Conservation (phyloP, 2,113 vertebrate species). For the Dunckerocampus dactyliophorus region DNA sequence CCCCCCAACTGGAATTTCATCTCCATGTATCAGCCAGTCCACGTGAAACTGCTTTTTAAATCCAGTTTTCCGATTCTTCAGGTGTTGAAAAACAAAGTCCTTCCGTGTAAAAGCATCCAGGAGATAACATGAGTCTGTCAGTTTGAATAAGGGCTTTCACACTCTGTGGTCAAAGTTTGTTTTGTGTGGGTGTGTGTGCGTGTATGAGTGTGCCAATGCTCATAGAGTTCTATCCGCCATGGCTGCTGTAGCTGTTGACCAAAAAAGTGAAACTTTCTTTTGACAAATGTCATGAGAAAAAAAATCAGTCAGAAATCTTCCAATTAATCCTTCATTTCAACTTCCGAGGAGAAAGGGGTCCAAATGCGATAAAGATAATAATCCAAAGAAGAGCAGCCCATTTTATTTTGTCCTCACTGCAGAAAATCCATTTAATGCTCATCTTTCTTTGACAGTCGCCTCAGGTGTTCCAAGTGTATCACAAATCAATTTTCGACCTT, state of each 20-base stretch:
- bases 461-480: background rate
- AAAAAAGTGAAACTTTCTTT: constrained; percentile 4
- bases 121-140: constrained; percentile 33
- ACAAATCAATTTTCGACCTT: background rate
- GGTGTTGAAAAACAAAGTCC: constrained; percentile 17
- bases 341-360: constrained; percentile 18
- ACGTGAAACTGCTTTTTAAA: constrained; percentile 3
- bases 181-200: constrained; percentile 10
- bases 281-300: constrained; percentile 3
- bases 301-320: background rate
- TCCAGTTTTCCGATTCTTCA: constrained; percentile 10
- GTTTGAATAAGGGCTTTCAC: constrained; percentile 46
- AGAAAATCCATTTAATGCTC: constrained; percentile 12
- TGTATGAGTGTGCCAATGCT: constrained; percentile 16
- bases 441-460: constrained; percentile 14
- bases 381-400: constrained; percentile 27
- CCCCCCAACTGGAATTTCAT: constrained; percentile 12
- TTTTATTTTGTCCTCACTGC: constrained; percentile 17
- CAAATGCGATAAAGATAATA: constrained; percentile 16
- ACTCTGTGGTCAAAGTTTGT: constrained; percentile 23
- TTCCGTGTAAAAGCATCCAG: constrained; percentile 7
- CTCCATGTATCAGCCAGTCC: constrained; percentile 6
- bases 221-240: constrained; percentile 15
- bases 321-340: background rate
- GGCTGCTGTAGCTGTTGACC: background rate